Percentiles rank a stretch among this genome's conserved stretches.
Evolutionary conservation across 1,140 invertebrate genomes (phyloP).

Genomic region (Formica selysi): DNA sequence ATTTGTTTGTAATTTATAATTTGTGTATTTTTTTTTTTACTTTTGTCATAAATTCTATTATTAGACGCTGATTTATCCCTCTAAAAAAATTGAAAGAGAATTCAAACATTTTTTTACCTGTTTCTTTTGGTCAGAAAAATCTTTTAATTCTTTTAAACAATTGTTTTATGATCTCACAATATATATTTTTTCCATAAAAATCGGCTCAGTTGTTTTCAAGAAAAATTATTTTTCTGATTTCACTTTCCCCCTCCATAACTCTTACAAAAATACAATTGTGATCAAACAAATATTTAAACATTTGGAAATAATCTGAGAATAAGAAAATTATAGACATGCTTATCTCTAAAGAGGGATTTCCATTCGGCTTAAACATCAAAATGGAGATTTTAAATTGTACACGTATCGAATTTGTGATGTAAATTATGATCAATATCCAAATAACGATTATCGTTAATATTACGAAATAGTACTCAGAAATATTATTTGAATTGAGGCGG

Average conservation of each 20-base stretch:
- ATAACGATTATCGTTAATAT: neutral
- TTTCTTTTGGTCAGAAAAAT: no score
- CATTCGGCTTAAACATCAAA: neutral
- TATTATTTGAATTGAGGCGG: neutral
- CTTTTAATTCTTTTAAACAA: no score
- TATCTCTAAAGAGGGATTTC: neutral
- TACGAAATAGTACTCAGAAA: no score
- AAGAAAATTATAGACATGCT: neutral
- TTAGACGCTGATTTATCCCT: neutral
- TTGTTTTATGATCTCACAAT: no score
- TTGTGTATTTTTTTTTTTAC: neutral
- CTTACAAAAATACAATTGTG: neutral
- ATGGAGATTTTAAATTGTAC: neutral
- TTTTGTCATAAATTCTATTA: neutral
- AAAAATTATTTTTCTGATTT: no score
- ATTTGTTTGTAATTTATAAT: slow-evolving; percentile 3
- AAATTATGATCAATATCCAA: slow-evolving; percentile 21
- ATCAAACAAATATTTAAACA: neutral
- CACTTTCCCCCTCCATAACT: no score
- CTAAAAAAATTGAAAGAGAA: no score
- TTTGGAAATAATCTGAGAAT: neutral
- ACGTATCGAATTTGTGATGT: neutral
- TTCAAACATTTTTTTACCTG: no score
- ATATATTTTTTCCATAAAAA: no score
- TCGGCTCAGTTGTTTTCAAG: no score